These are phyloP conservation scores for Subacronicta megacephala DNA, from an alignment of 2,888 invertebrate species.

Conservation along the genomic window DNA sequence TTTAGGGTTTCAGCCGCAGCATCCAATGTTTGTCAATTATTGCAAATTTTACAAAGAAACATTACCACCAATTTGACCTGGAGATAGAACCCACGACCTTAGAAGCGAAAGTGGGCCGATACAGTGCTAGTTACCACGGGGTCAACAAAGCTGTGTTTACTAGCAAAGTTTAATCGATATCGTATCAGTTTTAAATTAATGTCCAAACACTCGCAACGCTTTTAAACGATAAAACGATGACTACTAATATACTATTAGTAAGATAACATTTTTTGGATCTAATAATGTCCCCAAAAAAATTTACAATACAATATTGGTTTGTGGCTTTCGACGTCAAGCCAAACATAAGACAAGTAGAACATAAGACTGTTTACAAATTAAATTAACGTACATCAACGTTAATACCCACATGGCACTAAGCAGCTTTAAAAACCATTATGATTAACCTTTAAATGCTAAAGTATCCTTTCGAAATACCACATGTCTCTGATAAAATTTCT, in stretches of 20 bases:
- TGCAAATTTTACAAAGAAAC: no score
- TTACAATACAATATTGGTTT: no score
- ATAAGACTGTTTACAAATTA: conserved; percentile 12
- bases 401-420: conserved; percentile 54
- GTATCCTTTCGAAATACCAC: conserved; percentile 54
- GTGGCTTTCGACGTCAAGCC: no score
- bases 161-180: conserved; percentile 11
- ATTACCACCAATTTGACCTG: background rate
- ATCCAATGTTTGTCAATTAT: no score
- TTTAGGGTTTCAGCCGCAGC: no score
- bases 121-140: conserved; percentile 7
- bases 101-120: conserved; percentile 18
- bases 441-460: conserved; percentile 73
- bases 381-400: conserved; percentile 13
- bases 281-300: no score
- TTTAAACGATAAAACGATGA: no score
- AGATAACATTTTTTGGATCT: no score
- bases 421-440: conserved; percentile 53
- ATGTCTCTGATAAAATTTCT: conserved; percentile 40
- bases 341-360: no score
- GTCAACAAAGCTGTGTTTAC: conserved; percentile 12
- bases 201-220: no score
- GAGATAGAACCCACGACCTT: conserved; percentile 6
- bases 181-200: no score
- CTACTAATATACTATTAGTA: no score